phyloP scores from a whole-genome alignment of 2,797 vertebrate species.

The Monodelphis domestica region DNA sequence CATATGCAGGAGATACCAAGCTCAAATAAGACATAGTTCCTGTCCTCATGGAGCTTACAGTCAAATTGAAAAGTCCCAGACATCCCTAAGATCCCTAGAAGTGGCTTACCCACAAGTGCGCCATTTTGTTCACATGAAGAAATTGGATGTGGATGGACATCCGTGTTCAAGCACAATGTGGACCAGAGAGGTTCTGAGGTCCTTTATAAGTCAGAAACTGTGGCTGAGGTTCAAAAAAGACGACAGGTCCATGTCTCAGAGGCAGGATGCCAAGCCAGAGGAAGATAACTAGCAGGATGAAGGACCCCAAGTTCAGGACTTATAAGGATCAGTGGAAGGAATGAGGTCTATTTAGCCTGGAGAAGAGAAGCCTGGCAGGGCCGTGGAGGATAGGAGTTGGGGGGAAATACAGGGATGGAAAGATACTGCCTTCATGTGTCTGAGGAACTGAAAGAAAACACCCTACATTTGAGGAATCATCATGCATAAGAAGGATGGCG shows the following conservation, averaged over 20 bases:
- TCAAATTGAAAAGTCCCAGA: neutral
- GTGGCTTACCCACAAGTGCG: neutral
- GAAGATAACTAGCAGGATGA: neutral
- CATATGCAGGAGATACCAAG: neutral
- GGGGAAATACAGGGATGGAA: neutral
- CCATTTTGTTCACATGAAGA: neutral
- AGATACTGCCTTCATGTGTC: neutral
- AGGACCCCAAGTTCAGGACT: neutral
- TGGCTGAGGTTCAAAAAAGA: neutral
- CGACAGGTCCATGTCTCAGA: neutral
- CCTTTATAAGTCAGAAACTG: neutral
- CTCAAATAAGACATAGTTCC: neutral
- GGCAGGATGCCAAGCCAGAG: neutral
- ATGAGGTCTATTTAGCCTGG: neutral
- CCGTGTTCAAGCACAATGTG: neutral
- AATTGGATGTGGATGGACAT: neutral
- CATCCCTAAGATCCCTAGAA: neutral
- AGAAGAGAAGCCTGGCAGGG: neutral
- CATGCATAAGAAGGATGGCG: neutral
- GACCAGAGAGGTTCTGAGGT: neutral
- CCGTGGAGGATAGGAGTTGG: neutral
- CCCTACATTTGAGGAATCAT: neutral
- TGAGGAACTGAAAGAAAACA: neutral
- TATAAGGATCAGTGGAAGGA: neutral
- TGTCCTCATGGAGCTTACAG: neutral